Conservation (phyloP, 2,888 invertebrate genomes). For the Dynastes grantii region DNA sequence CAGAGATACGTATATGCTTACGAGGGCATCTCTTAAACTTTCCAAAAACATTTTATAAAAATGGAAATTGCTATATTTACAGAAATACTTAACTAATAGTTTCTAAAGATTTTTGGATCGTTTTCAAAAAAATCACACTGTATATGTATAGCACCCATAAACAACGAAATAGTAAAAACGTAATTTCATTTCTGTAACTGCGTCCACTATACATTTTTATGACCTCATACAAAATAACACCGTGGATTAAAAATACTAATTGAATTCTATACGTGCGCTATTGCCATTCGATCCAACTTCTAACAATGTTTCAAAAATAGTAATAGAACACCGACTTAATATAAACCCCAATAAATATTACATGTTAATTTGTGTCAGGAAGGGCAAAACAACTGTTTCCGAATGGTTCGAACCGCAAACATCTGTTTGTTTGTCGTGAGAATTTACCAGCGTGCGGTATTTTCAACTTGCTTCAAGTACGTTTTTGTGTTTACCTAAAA, state of each 20-base stretch:
- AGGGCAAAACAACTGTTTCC: conserved; percentile 36
- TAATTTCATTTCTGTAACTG: too few species aligned
- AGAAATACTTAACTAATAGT: too few species aligned
- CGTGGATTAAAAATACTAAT: conserved; percentile 1
- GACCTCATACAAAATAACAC: not conserved
- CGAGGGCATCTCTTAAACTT: too few species aligned
- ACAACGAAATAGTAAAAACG: too few species aligned
- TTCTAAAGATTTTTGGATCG: too few species aligned
- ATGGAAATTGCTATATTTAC: too few species aligned
- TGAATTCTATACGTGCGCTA: not conserved
- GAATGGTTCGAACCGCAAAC: conserved; percentile 35
- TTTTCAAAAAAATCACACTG: too few species aligned
- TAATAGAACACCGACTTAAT: conserved; percentile 9
- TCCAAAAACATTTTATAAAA: too few species aligned
- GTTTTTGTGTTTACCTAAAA: conserved; percentile 41
- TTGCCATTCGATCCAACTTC: not conserved
- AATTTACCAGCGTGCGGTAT: conserved; percentile 24
- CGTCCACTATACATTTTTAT: too few species aligned
- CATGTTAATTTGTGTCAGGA: conserved; percentile 29
- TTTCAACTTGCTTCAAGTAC: conserved; percentile 37
- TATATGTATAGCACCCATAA: too few species aligned
- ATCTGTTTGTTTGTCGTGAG: conserved; percentile 41
- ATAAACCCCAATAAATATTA: conserved; percentile 20
- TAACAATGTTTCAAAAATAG: not conserved
- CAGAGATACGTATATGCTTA: too few species aligned